These are phyloP conservation scores for Deilephila elpenor DNA, from an alignment of 2,888 invertebrate species.

Conservation along the genomic window DNA sequence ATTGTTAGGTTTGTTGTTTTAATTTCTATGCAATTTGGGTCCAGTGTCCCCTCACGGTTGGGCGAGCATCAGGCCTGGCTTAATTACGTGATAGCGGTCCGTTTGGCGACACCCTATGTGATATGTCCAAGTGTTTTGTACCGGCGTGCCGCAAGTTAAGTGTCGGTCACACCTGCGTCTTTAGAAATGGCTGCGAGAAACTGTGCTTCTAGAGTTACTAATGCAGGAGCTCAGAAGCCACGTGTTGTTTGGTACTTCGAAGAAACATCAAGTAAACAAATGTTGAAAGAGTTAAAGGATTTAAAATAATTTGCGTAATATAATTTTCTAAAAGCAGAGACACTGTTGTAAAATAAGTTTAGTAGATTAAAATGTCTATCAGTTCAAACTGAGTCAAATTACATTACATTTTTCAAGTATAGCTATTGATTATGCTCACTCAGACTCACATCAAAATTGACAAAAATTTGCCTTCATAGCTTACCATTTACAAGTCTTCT, in stretches of 20 bases:
- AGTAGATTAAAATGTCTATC: no score
- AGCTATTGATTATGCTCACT: no score
- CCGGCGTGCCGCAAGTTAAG: slow-evolving; percentile 26
- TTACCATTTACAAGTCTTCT: slow-evolving; percentile 38
- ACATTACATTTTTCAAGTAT: no score
- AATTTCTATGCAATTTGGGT: slow-evolving; percentile 66
- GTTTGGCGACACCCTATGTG: slow-evolving; percentile 66
- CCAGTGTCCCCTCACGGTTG: slow-evolving; percentile 73
- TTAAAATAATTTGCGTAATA: no score
- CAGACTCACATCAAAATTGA: no score
- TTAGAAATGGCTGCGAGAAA: not conserved
- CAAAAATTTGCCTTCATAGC: no score
- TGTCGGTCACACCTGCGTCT: slow-evolving; percentile 2
- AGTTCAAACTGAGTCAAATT: no score
- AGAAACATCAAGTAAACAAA: no score
- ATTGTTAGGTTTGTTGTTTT: slow-evolving; percentile 54
- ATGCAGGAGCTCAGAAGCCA: not conserved
- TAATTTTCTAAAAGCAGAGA: no score
- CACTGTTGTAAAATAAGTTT: no score
- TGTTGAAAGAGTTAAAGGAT: no score
- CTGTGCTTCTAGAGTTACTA: not conserved
- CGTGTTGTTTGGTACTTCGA: no score
- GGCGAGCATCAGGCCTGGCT: slow-evolving; percentile 73
- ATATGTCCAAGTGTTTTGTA: slow-evolving; percentile 58
- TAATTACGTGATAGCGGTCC: slow-evolving; percentile 82